Evolutionary conservation across 1,140 invertebrate genomes (phyloP).

Genomic region (Myzus persicae): DNA sequence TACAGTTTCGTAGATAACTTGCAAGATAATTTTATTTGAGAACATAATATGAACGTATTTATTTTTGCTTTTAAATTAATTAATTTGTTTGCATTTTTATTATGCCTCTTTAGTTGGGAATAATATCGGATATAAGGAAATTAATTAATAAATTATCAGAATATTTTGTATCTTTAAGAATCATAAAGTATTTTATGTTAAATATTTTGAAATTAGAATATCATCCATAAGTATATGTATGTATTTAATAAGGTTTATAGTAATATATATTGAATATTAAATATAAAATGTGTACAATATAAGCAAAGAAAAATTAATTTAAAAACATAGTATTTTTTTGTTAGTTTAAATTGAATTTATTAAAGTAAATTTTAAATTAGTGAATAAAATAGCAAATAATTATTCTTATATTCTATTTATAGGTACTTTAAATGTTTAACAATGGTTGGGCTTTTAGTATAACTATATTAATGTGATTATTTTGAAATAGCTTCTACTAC

Average conservation of each 20-base stretch:
- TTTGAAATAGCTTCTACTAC: not conserved
- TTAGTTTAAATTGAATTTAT: not conserved
- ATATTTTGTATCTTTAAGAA: not conserved
- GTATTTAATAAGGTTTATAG: too few relatives aligned
- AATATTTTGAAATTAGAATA: not conserved
- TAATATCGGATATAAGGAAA: not conserved
- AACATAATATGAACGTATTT: not conserved
- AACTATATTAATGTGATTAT: not conserved
- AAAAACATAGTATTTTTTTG: not conserved
- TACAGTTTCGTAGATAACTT: not conserved
- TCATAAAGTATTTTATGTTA: not conserved
- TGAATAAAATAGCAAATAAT: not conserved
- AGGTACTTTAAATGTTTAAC: not conserved
- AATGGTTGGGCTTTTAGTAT: not conserved
- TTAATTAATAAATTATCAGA: not conserved
- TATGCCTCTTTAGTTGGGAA: not conserved
- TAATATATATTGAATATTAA: too few relatives aligned
- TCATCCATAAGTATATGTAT: not conserved
- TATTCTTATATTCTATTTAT: not conserved
- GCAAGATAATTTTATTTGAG: not conserved
- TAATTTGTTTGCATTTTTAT: not conserved
- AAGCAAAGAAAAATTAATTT: not conserved
- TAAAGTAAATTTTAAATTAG: not conserved
- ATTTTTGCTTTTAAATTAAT: not conserved
- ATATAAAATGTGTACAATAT: too few relatives aligned